These are phyloP conservation scores for Drosophila virilis DNA, from an alignment of 1,140 invertebrate genomes.

Conservation along the genomic window DNA sequence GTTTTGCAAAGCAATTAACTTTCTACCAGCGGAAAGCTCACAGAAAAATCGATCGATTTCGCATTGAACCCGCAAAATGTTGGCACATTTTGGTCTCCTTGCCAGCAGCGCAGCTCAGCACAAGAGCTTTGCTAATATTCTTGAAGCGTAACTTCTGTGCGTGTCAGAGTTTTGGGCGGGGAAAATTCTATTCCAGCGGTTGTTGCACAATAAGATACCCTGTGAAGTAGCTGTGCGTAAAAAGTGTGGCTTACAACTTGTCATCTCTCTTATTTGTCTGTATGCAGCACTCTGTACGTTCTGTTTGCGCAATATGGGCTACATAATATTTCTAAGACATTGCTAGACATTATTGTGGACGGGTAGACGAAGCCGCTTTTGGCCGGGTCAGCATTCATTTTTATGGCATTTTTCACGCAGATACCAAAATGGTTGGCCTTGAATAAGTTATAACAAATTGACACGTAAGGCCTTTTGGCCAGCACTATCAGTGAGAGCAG, in stretches of 20 bases:
- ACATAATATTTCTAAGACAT: constrained; percentile 12
- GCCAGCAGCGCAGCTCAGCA: constrained; percentile 18
- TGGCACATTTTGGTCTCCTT: constrained; percentile 44
- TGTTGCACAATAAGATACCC: constrained; percentile 17
- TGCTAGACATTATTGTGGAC: neutral
- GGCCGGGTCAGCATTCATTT: constrained; percentile 66
- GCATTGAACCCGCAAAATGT: constrained; percentile 43
- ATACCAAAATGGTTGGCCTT: constrained; percentile 66
- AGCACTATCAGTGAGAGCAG: constrained; percentile 62
- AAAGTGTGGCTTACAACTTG: neutral
- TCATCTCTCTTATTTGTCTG: neutral
- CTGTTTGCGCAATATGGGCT: neutral
- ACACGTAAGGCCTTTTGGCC: constrained; percentile 68
- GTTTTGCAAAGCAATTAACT: constrained; percentile 48
- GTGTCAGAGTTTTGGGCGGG: constrained; percentile 16
- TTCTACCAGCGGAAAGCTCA: constrained; percentile 3
- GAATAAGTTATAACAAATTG: constrained; percentile 83
- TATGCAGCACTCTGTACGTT: too few species aligned
- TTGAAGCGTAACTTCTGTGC: constrained; percentile 47
- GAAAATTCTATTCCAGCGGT: neutral
- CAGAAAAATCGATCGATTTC: constrained; percentile 51
- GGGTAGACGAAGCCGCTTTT: constrained; percentile 12
- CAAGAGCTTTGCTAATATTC: constrained; percentile 56
- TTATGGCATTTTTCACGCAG: constrained; percentile 75
- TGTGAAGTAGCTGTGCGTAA: neutral